A percentile compares a stretch with the other conserved stretches of the same genome.
Conservation (phyloP, 2,113 vertebrate genomes). For the Dicerorhinus sumatrensis region DNA sequence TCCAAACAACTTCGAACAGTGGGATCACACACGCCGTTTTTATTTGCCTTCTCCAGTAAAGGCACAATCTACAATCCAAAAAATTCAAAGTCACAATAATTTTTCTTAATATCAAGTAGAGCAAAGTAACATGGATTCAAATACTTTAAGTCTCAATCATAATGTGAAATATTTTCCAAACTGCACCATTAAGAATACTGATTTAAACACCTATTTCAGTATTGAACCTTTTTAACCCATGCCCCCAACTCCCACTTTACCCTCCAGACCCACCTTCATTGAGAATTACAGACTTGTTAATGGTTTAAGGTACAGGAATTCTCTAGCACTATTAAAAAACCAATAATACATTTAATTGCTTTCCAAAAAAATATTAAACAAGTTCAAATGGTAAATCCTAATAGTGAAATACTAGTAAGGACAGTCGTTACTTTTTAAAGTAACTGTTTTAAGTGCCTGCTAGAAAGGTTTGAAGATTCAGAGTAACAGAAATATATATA, state of each 20-base stretch:
- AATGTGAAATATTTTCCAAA: neutral
- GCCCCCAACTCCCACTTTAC: neutral
- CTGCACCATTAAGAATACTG: neutral
- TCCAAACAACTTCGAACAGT: slow-evolving; percentile 90
- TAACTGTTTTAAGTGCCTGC: slow-evolving; percentile 34
- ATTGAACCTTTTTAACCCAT: slow-evolving; percentile 25
- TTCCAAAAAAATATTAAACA: neutral
- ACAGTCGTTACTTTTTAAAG: slow-evolving; percentile 2
- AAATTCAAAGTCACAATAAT: slow-evolving; percentile 3
- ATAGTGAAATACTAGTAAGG: neutral
- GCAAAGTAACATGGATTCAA: slow-evolving; percentile 52
- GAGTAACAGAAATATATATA: neutral
- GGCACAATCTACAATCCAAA: slow-evolving; percentile 87
- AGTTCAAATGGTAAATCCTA: slow-evolving; percentile 41
- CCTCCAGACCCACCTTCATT: neutral
- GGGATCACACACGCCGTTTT: slow-evolving; percentile 76
- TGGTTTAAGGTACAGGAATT: neutral
- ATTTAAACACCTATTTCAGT: slow-evolving; percentile 38
- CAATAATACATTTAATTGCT: neutral
- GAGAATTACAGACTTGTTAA: slow-evolving; percentile 44
- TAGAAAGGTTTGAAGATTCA: slow-evolving; percentile 21
- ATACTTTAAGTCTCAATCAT: slow-evolving; percentile 31
- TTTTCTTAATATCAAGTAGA: slow-evolving; percentile 41
- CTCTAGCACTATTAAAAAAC: slow-evolving; percentile 4
- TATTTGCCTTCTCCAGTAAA: slow-evolving; percentile 88